Evolutionary conservation across 2,113 vertebrate genomes (phyloP), one percentile per base, ranked within the genome.

Genomic region (Coptodon bakossiorum): DNA sequence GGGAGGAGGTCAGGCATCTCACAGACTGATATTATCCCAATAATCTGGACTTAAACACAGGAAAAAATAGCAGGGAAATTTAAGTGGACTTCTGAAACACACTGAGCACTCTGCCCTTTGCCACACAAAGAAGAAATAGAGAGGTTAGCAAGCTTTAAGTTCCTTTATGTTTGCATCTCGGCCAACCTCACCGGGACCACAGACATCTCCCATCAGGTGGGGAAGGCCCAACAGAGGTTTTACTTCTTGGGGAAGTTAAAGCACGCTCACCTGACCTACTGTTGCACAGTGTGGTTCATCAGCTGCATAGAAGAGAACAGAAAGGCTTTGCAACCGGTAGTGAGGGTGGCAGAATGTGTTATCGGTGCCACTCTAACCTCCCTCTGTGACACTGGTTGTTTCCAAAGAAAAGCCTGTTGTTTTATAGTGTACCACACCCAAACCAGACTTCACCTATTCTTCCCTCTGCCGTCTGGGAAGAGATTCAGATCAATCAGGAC

Each of bases 181-280:
- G 6, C 38, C 0, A 0, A 27, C 68, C 38, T 45, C 22, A 43
- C 66, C 1, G 0, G 66, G 38, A 43, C 22, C 66, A 71, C 66
- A 29, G 68, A 45, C 68, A 45, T 29, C 22, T 73, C 68, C 13
- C 22, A 73, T 73, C 22, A 48, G 3, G 6, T 11, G 22, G n/a
- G 22, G 40, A 73, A 45, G 40, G 40, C 22, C 40, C 68, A 73
- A 45, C 40, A 48, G 14, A 48, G 68, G 9, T 45, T 73, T 45
- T 17, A 27, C 8, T 10, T 45, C 68, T 45, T 45, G 22, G 24
- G 68, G 40, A 73, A 73, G 40, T 48, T 73, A 73, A 76, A 76
- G 68, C 40, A 76, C 0, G 24, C 40, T 48, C 40, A 27, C 22
- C 68, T 73, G 68, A 73, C 22, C 68, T 27, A 73, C 68, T 73